Base-by-base conservation (phyloP, 2,113 vertebrate genomes). In the Chunga burmeisteri region DNA sequence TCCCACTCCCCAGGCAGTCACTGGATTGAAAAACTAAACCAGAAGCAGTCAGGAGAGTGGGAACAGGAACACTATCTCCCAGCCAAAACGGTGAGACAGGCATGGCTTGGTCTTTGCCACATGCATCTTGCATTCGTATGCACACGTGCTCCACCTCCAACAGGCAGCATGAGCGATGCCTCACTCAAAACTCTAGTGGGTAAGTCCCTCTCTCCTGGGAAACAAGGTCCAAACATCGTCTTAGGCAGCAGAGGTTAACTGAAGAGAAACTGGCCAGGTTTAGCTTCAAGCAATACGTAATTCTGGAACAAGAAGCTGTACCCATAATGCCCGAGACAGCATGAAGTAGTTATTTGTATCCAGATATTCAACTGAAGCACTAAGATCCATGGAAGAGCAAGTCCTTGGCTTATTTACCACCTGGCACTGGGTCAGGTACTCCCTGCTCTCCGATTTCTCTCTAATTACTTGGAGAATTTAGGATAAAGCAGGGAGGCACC, bases 311-410 rank as follows among this genome's bases (percentile, higher is more conserved):
- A 90, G 47, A 42, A 91, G 52, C 66, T 90, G 40, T 93, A 88
- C 70, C 78, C 53, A 16, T 75, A 56, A 85, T 56, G 93, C 74
- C 67, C 71, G 68, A 85, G 70, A 56, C 65, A 95, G 81, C 49
- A 30, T 78, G 72, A 79, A 88, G 58, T 71, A 85, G 36, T 91
- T 86, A 73, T 1, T 95, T 86, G 59, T 32, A 93, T 94, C 89
- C 93, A 96, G 89, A 78, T 95, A 94, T 95, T 94, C 73, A 89
- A 1, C 40, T 82, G 90, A 95, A 94, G 83, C 65, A 67, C 27
- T 52, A 8, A 83, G 58, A 84, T 75, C 88, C 58, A 73, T 1
- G 3, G 84, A 93, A 85, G 87, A 75, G 81, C 42, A 71, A 85
- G 66, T 95, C 49, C 89, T 85, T 95, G 90, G 81, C 93, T 81